A percentile compares a stretch with the other conserved stretches of the same genome.
These are phyloP conservation scores for Epinephelus fuscoguttatus DNA, from an alignment of 2,113 vertebrate genomes.

Conservation along the genomic window DNA sequence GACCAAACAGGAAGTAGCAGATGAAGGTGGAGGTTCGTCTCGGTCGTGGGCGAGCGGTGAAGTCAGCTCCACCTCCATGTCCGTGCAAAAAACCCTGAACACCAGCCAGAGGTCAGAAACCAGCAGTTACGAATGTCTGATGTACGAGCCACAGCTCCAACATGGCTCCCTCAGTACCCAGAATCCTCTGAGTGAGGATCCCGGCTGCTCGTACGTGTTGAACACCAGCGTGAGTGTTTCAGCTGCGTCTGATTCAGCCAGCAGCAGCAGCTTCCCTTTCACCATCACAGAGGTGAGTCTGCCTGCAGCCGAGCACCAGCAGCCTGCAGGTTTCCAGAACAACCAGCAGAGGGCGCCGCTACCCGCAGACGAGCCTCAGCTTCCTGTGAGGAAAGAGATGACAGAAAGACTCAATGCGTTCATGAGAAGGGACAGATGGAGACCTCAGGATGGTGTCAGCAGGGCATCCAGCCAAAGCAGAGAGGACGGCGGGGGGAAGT, in stretches of 20 bases:
- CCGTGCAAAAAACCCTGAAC: conserved; percentile 20
- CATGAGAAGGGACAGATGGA: conserved; percentile 42
- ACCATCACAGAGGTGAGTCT: not conserved
- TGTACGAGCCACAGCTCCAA: conserved; percentile 52
- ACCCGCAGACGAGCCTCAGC: not conserved
- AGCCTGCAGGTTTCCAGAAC: conserved; percentile 8
- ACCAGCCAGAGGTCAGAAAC: conserved; percentile 26
- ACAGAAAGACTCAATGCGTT: not conserved
- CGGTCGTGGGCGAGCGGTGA: conserved; percentile 50
- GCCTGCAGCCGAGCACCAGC: conserved; percentile 19
- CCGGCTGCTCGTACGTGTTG: conserved; percentile 43
- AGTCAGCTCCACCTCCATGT: conserved; percentile 33
- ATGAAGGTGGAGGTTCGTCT: not conserved
- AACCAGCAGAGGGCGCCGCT: conserved; percentile 38
- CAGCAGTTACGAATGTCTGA: conserved; percentile 24
- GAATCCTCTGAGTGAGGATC: conserved; percentile 34
- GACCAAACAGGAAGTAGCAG: conserved; percentile 63
- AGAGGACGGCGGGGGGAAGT: conserved; percentile 27
- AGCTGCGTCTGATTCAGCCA: not conserved
- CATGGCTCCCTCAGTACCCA: conserved; percentile 37
- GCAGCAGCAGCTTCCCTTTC: conserved; percentile 11
- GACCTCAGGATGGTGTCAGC: conserved; percentile 8
- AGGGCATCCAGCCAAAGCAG: not conserved
- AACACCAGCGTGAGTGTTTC: not conserved
- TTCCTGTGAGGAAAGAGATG: not conserved